A percentile compares a stretch with the other conserved stretches of the same genome.
Evolutionary conservation across 2,888 invertebrate genomes (phyloP).

Genomic region (Lomographa bimaculata): DNA sequence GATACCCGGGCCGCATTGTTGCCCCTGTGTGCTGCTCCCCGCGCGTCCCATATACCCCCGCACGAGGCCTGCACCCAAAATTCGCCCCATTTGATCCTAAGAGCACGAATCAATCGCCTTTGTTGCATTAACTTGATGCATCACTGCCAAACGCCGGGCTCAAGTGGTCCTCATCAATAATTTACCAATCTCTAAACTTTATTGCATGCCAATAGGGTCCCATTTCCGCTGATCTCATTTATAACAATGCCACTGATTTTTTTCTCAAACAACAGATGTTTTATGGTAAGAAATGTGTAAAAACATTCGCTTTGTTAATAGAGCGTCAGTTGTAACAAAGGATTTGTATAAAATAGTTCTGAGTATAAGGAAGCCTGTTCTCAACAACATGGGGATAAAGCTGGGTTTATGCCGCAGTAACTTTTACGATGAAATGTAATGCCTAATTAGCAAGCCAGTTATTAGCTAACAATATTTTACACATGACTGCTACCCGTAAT

Average conservation of each 20-base stretch:
- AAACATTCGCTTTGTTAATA: constrained; percentile 21
- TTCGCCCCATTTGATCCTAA: constrained; percentile 79
- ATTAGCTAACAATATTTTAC: constrained; percentile 47
- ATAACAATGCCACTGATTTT: constrained; percentile 2
- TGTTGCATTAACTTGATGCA: constrained; percentile 74
- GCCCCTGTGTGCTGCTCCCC: constrained; percentile 54
- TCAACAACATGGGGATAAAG: constrained; percentile 36
- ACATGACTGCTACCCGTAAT: constrained; percentile 42
- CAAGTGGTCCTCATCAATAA: constrained; percentile 22
- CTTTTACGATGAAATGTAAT: constrained; percentile 45
- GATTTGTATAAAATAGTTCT: constrained; percentile 25
- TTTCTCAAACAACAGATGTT: constrained; percentile 16
- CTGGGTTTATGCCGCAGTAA: constrained; percentile 33
- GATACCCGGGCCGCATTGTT: constrained; percentile 81
- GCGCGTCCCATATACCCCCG: constrained; percentile 48
- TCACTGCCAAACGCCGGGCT: constrained; percentile 35
- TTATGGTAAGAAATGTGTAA: constrained; percentile 18
- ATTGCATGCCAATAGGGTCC: constrained; percentile 11
- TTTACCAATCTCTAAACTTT: constrained; percentile 15
- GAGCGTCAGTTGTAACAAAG: constrained; percentile 17
- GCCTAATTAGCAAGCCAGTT: constrained; percentile 45
- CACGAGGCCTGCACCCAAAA: constrained; percentile 65
- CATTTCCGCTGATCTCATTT: constrained; percentile 20
- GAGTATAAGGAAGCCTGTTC: constrained; percentile 40
- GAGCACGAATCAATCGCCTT: constrained; percentile 76